Evolutionary conservation across 2,888 invertebrate genomes (phyloP).

Genomic region (Synergus gifuensis): DNA sequence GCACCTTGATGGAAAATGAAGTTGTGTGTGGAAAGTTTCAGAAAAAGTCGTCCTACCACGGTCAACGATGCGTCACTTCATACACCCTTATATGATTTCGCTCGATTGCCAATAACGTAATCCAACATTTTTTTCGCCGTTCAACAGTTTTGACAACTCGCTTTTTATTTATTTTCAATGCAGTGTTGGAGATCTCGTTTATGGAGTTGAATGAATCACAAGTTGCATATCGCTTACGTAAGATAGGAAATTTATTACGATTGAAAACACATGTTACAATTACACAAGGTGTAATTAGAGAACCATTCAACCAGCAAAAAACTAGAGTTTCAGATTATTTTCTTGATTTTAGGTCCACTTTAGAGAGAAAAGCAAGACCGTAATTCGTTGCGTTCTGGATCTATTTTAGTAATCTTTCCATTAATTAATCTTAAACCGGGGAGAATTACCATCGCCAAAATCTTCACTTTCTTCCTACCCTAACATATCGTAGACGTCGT

Average conservation of each 20-base stretch:
- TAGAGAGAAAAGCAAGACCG: background rate
- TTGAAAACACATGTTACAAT: background rate
- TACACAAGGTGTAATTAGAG: background rate
- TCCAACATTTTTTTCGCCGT: constrained; percentile 17
- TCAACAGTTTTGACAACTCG: constrained; percentile 37
- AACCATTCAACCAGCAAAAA: background rate
- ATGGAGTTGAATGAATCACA: constrained; percentile 26
- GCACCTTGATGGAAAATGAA: constrained; percentile 32
- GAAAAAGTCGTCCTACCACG: constrained; percentile 34
- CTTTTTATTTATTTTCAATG: constrained; percentile 35
- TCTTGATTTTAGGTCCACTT: background rate
- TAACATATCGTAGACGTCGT: constrained; percentile 24
- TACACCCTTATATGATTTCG: constrained; percentile 26
- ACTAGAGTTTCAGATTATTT: background rate
- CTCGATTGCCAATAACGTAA: constrained; percentile 38
- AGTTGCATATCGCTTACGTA: background rate
- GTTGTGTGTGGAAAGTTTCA: constrained; percentile 37
- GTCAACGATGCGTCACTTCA: constrained; percentile 36
- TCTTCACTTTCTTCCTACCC: constrained; percentile 24
- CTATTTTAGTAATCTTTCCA: background rate
- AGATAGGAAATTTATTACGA: constrained; percentile 10
- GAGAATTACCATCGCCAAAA: constrained; percentile 19
- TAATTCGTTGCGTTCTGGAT: background rate
- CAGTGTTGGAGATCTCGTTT: constrained; percentile 14
- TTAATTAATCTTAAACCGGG: constrained; percentile 25